A percentile compares a stretch with the other conserved stretches of the same genome.
Evolutionary conservation across 2,888 invertebrate species (phyloP).

Genomic region (Stenurella melanura): DNA sequence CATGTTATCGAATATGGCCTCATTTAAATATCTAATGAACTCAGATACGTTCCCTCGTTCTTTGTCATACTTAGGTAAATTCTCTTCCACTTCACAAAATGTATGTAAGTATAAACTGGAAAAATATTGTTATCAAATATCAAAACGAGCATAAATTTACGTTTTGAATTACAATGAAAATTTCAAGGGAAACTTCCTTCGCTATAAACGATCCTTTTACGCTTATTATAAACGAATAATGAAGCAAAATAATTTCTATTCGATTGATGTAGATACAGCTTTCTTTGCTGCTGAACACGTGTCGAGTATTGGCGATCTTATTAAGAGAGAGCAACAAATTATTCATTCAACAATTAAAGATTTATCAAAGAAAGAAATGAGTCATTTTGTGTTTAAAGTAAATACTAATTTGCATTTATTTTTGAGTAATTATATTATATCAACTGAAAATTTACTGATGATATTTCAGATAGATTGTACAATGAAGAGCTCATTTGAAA

Average conservation of each 20-base stretch:
- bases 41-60: constrained; percentile 59
- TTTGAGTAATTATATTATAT: too few relatives aligned
- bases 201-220: constrained; percentile 9
- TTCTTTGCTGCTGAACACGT: neutral
- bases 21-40: constrained; percentile 70
- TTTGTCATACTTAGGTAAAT: constrained; percentile 35
- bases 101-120: constrained; percentile 18
- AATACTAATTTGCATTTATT: too few relatives aligned
- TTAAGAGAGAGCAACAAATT: neutral
- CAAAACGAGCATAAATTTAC: constrained; percentile 16
- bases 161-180: constrained; percentile 18
- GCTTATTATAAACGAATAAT: constrained; percentile 15
- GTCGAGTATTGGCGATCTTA: neutral
- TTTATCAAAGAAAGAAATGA: too few relatives aligned
- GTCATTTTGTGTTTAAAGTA: too few relatives aligned
- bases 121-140: constrained; percentile 27
- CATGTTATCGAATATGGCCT: constrained; percentile 68
- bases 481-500: too few relatives aligned
- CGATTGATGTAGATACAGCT: neutral
- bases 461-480: too few relatives aligned
- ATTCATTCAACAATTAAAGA: neutral
- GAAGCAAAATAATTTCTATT: neutral
- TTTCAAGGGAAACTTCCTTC: neutral
- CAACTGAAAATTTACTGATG: too few relatives aligned
- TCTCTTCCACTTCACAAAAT: constrained; percentile 15